These are phyloP conservation scores for Oncopodura yosiiana DNA, from an alignment of 1,140 invertebrate genomes.

Conservation along the genomic window DNA sequence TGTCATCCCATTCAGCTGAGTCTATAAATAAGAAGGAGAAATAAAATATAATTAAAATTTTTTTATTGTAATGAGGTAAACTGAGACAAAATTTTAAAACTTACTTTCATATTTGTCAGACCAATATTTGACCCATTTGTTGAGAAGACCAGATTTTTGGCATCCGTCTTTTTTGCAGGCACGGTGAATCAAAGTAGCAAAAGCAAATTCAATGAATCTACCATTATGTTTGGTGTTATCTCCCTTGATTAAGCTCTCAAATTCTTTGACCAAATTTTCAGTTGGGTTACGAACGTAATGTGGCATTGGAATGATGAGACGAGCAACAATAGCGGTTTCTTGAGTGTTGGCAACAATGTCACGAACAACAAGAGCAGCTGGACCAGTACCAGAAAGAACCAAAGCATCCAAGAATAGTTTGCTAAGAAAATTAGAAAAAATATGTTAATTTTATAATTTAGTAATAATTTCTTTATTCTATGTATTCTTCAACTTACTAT, in stretches of 20 bases:
- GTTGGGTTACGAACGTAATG: constrained; percentile 31
- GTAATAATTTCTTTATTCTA: neutral
- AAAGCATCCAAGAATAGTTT: constrained; percentile 33
- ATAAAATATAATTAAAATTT: neutral
- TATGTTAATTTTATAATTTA: constrained; percentile 1
- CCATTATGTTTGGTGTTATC: constrained; percentile 16
- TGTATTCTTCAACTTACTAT: constrained; percentile 13
- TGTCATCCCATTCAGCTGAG: constrained; percentile 20
- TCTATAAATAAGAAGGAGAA: constrained; percentile 2
- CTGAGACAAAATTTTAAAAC: too few species aligned
- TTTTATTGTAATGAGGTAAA: too few species aligned
- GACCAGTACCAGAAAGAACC: constrained; percentile 31
- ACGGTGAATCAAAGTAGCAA: constrained; percentile 29
- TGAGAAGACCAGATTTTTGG: constrained; percentile 26
- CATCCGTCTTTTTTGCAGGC: constrained; percentile 27
- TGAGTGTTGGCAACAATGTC: constrained; percentile 25
- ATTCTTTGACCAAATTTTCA: constrained; percentile 27
- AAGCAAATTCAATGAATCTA: constrained; percentile 31
- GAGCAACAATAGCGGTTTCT: constrained; percentile 18
- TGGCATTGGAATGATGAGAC: constrained; percentile 24
- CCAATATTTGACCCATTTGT: constrained; percentile 31
- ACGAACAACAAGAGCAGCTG: constrained; percentile 31
- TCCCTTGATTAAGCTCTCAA: constrained; percentile 22
- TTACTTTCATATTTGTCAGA: constrained; percentile 24
- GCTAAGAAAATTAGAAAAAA: constrained; percentile 5